Evolutionary conservation across 2,888 invertebrate species (phyloP).

Genomic region (Leucophenga montana): DNA sequence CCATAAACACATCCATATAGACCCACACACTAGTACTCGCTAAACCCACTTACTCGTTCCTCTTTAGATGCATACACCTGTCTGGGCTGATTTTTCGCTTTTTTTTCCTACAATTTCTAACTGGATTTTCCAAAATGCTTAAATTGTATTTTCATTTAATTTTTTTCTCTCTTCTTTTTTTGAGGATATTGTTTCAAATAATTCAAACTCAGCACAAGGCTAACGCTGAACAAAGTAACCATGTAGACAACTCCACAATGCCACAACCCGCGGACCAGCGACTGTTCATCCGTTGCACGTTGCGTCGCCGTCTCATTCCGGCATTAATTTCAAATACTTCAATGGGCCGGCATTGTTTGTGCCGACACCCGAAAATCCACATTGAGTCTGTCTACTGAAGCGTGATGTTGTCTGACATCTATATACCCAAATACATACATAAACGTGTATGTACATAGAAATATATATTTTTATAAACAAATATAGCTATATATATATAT

Average conservation of each 20-base stretch:
- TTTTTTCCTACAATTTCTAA: neutral
- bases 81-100: constrained; percentile 26
- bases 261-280: neutral
- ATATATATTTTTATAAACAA: no score
- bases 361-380: constrained; percentile 17
- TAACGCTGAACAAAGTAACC: constrained; percentile 35
- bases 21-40: neutral
- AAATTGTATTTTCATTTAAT: constrained; percentile 60
- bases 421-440: constrained; percentile 53
- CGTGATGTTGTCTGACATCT: constrained; percentile 68
- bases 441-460: constrained; percentile 19
- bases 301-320: neutral
- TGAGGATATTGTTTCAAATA: constrained; percentile 66
- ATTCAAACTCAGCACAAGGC: constrained; percentile 52
- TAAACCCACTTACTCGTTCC: constrained; percentile 4
- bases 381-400: constrained; percentile 59
- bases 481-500: no score
- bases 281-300: neutral
- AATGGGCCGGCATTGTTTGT: constrained; percentile 14
- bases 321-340: neutral
- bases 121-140: constrained; percentile 35
- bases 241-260: neutral
- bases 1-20: neutral
- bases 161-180: constrained; percentile 54
- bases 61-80: constrained; percentile 24